Base-by-base conservation (phyloP, 2,888 invertebrate genomes). In the Rhagonycha fulva region DNA sequence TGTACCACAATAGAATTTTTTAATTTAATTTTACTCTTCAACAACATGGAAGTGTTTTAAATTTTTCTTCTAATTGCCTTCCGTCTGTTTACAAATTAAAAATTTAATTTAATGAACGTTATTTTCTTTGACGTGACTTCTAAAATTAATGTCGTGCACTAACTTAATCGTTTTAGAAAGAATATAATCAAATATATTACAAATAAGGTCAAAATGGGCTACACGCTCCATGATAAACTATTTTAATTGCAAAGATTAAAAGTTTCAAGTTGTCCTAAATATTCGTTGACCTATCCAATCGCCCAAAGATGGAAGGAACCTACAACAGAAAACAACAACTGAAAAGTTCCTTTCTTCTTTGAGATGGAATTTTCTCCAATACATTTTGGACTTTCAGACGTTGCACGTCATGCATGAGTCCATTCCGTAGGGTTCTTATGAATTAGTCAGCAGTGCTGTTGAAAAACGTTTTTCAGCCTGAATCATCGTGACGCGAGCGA, bases 61-160 rank as follows among this genome's bases (percentile, higher is more conserved):
- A 47, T 47, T 47, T 47, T 47, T 47, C 47, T 47, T 47, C 47
- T 47, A 47, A 47, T 47, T 47, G 47, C 47, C 47, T 47, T 47
- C 47, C 47, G 47, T 47, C 47, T 47, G 47, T 47, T 47, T 47
- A 47, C 47, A 47, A 47, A 47, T 47, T 47, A 47, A 47, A 47
- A 47, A 47, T 47, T n/a, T 47, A 47, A 14, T 70, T 60, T 70
- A 70, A 70, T 70, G 62, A 70, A 62, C 30, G 70, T 63, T 72
- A 72, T 66, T 72, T 72, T 63, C 71, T 60, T 67, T 47, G 63
- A 72, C 71, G 71, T 72, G 71, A 72, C 71, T 72, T 66, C 66
- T 72, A 24, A 72, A 72, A 72, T 72, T 72, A 30, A 47, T 66
- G 66, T 72, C 71, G 71, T 72, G 71, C 47, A 47, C 47, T n/a